Evolutionary conservation across 2,888 invertebrate genomes (phyloP).

Genomic region (Opisthograptis luteolata): DNA sequence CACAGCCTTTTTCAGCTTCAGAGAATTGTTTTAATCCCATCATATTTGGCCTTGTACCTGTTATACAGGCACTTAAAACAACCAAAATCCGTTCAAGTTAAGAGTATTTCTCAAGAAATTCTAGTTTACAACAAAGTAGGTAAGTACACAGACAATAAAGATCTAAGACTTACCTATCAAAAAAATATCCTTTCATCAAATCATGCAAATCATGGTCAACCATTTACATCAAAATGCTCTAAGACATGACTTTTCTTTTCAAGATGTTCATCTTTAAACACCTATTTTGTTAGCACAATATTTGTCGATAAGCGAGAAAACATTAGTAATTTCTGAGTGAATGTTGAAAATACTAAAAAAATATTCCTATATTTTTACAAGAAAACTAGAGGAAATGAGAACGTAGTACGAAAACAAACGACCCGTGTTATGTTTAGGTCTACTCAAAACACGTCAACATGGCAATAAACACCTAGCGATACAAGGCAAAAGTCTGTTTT

Average conservation of each 20-base stretch:
- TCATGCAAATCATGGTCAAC: not conserved
- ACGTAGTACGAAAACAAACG: not conserved
- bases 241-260: conserved; percentile 4
- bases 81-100: not conserved
- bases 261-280: not conserved
- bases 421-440: too few species aligned
- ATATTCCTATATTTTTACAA: not conserved
- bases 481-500: too few species aligned
- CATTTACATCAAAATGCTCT: conserved; percentile 2
- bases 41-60: not conserved
- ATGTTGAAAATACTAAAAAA: not conserved
- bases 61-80: not conserved
- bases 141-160: not conserved
- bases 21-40: conserved; percentile 24
- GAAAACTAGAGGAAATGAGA: not conserved
- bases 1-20: conserved; percentile 19
- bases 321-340: not conserved
- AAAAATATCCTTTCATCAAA: not conserved
- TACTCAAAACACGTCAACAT: not conserved
- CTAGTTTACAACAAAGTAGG: not conserved
- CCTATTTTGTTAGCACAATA: conserved; percentile 1
- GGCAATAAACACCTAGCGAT: too few species aligned
- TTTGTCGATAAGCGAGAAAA: conserved; percentile 6
- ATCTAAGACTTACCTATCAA: not conserved
- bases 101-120: not conserved